Percentiles rank a stretch among this genome's conserved stretches.
These are phyloP conservation scores for Cossypha niveicapilla DNA, from an alignment of 2,797 vertebrate genomes.

Conservation along the genomic window DNA sequence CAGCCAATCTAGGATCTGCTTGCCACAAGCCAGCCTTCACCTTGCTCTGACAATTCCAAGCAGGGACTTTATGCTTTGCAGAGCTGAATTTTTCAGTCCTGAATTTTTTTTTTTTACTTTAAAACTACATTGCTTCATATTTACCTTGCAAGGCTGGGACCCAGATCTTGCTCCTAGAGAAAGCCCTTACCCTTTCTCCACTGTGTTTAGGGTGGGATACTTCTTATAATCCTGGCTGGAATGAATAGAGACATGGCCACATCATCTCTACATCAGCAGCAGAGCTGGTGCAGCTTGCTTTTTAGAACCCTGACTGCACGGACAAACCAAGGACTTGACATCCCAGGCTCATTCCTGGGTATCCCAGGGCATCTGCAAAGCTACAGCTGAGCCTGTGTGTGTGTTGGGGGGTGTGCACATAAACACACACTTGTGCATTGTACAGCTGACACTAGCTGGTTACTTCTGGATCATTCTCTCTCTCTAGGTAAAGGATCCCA, in stretches of 20 bases:
- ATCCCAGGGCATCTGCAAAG: neutral
- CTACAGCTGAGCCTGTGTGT: neutral
- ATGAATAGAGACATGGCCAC: neutral
- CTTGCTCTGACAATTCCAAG: neutral
- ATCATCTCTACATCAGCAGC: neutral
- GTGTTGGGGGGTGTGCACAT: neutral
- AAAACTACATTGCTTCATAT: neutral
- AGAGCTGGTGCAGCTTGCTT: neutral
- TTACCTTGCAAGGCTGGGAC: neutral
- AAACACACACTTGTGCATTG: neutral
- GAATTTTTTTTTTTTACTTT: neutral
- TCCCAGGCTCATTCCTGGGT: neutral
- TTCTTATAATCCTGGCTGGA: neutral
- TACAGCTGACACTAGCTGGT: neutral
- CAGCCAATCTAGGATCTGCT: neutral
- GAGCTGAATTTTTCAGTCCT: neutral
- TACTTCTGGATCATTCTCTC: neutral
- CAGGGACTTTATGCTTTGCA: neutral
- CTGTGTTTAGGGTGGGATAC: neutral
- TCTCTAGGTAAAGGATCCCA: neutral
- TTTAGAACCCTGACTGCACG: neutral
- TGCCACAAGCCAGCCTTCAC: neutral
- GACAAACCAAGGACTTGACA: neutral
- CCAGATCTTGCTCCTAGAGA: neutral
- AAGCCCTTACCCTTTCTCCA: rapidly evolving